These are phyloP conservation scores for Sabatieria punctata DNA, from an alignment of 2,888 invertebrate genomes.

Conservation along the genomic window DNA sequence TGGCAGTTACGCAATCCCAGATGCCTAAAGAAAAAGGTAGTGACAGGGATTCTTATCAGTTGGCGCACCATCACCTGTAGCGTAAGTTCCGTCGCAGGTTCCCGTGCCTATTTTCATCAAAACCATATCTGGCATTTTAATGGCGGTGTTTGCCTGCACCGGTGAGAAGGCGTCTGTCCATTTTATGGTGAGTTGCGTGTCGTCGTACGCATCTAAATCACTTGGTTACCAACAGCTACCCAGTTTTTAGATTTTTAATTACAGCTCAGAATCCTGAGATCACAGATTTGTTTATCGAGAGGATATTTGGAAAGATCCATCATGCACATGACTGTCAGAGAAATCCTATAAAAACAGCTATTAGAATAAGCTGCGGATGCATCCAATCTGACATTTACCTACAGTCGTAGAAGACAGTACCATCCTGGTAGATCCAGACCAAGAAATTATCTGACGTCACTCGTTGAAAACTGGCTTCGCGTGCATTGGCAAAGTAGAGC, in stretches of 20 bases:
- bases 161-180: background rate
- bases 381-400: conserved; percentile 1
- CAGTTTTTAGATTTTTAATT: conserved; percentile 20
- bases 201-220: background rate
- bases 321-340: conserved; percentile 41
- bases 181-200: background rate
- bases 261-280: conserved; percentile 40
- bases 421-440: conserved; percentile 27
- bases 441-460: conserved; percentile 28
- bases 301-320: conserved; percentile 42
- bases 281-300: conserved; percentile 38
- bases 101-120: background rate
- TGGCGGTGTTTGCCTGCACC: background rate
- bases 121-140: background rate
- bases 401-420: conserved; percentile 26
- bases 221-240: no score
- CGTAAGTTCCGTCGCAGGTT: background rate
- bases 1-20: no score
- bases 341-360: no score
- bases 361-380: no score
- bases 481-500: conserved; percentile 25
- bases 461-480: conserved; percentile 21
- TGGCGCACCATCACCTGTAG: no score
- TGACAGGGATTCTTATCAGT: no score
- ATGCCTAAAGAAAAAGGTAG: no score